These are phyloP conservation scores for Xenotilapia leptura DNA, from an alignment of 2,113 vertebrate species.

Conservation along the genomic window DNA sequence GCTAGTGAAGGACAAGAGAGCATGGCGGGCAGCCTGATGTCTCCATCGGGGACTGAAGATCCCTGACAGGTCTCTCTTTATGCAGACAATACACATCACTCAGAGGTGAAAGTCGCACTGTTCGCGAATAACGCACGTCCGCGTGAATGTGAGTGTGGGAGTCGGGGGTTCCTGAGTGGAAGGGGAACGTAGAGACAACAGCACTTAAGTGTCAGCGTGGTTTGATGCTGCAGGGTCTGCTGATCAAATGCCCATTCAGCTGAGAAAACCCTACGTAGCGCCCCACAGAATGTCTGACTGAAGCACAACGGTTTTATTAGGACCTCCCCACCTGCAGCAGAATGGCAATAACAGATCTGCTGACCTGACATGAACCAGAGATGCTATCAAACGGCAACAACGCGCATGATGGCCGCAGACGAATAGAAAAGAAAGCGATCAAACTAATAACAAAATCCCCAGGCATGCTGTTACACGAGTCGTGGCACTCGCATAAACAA, in stretches of 20 bases:
- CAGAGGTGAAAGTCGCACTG: constrained; percentile 44
- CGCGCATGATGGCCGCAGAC: background rate
- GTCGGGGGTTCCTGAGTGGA: background rate
- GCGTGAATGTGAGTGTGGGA: background rate
- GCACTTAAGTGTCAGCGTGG: background rate
- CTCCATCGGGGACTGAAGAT: constrained; percentile 32
- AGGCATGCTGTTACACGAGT: background rate
- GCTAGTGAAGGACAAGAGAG: constrained; percentile 54
- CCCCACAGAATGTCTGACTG: background rate
- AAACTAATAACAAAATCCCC: constrained; percentile 32
- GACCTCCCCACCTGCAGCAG: constrained; percentile 25
- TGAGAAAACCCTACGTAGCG: background rate
- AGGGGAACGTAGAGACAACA: background rate
- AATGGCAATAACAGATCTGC: constrained; percentile 24
- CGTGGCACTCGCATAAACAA: constrained; percentile 9
- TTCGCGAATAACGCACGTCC: background rate
- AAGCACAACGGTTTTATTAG: constrained; percentile 35
- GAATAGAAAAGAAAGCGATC: constrained; percentile 32
- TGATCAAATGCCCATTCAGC: constrained; percentile 26
- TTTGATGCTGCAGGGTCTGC: constrained; percentile 19
- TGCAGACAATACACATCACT: constrained; percentile 37
- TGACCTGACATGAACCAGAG: constrained; percentile 34
- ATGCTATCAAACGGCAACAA: constrained; percentile 21
- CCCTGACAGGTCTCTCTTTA: constrained; percentile 36
- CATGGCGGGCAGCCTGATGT: constrained; percentile 31